Base-by-base conservation (phyloP, 2,113 vertebrate species). In the Noturus placidus region DNA sequence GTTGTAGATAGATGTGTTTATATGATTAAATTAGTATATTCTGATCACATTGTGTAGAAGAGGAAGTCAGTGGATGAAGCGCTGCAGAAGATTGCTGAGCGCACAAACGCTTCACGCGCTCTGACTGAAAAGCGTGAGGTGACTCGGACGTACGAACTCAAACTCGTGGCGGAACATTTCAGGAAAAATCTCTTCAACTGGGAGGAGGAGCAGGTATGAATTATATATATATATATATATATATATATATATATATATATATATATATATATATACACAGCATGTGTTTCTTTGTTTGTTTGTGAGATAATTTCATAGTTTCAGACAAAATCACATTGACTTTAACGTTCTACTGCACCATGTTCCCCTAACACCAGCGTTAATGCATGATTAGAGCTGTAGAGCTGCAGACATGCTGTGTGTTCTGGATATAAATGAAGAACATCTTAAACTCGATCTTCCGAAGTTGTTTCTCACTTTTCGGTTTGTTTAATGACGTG, bases 161-260 rank as follows among this genome's bases (percentile, higher is more conserved):
- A 83, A 83, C 15, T 54, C 15, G 82, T 69, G 63, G 82, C 82
- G 11, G 82, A 83, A 10, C 82, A 83, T 52, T 83, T 83, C 22
- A 69, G n/a, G 46, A 84, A n/a, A 2, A 70, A 30, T 33, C 27
- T 84, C 46, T 84, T 84, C 19, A 70, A 84, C 63, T 84, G 82
- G 65, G 63, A 84, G 5, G 20, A 70, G 65, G 82, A 84, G 20
- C 50, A 9, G 65, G 82, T 84, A 70, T 54, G n/a, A 20, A 0
- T 1, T 42, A 2, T 38, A 17, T 10, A 35, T 5, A 72, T 11
- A 13, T 15, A 54, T 4, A 54, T 14, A 54, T 14, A 54, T 5
- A 14, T 33, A 15, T 33, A 15, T 30, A 15, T 19, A 5, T 70
- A 19, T 46, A 42, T 5, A 42, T 3, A 42, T 3, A 42, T 5